A percentile compares a stretch with the other conserved stretches of the same genome.
Conservation (phyloP, 2,888 invertebrate species). For the Caenorhabditis sp. region DNA sequence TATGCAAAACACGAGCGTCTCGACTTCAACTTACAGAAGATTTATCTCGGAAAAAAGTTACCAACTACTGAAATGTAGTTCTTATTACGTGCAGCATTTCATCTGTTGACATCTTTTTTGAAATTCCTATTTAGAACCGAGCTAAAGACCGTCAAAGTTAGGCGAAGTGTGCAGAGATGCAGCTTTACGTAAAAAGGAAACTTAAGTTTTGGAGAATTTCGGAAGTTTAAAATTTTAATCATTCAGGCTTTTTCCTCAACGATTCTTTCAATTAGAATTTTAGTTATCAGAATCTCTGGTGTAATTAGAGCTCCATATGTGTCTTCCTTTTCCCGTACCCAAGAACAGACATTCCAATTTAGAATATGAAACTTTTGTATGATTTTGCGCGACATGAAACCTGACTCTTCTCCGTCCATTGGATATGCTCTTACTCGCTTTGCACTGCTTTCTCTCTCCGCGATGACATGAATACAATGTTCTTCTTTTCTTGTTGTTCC, state of each 20-base stretch:
- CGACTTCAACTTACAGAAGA: too few relatives aligned
- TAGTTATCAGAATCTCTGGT: background rate
- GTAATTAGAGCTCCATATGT: slow-evolving; percentile 3
- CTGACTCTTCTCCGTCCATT: slow-evolving; percentile 26
- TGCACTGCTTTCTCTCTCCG: slow-evolving; percentile 30
- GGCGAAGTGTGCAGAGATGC: too few relatives aligned
- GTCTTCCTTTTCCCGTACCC: background rate
- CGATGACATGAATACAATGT: slow-evolving; percentile 36
- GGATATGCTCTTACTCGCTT: slow-evolving; percentile 32
- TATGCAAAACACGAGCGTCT: too few relatives aligned
- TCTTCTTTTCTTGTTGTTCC: slow-evolving; percentile 12
- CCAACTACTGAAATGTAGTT: too few relatives aligned
- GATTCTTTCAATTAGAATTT: background rate
- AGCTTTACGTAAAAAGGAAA: too few relatives aligned
- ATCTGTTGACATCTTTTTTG: background rate
- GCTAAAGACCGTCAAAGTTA: too few relatives aligned
- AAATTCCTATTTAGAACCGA: background rate
- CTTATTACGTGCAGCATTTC: too few relatives aligned
- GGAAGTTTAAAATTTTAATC: too few relatives aligned
- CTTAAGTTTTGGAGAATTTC: too few relatives aligned
- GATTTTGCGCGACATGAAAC: slow-evolving; percentile 8
- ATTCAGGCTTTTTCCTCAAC: too few relatives aligned
- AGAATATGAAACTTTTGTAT: slow-evolving; percentile 23
- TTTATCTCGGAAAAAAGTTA: too few relatives aligned
- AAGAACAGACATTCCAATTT: slow-evolving; percentile 15